Conservation (phyloP, 2,113 vertebrate genomes). For the Ariopsis seemanni region DNA sequence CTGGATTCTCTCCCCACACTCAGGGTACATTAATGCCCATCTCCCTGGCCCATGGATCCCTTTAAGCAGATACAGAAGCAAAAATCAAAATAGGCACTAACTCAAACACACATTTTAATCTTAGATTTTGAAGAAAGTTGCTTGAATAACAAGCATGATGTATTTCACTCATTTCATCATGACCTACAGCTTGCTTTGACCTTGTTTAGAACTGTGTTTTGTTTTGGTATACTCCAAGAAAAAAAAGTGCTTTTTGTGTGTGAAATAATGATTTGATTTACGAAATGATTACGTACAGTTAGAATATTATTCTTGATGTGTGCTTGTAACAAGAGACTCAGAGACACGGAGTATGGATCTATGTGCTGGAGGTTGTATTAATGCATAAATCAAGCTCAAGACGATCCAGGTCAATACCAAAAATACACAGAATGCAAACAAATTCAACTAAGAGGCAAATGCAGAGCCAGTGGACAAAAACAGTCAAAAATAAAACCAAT, state of each 20-base stretch:
- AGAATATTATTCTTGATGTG: neutral
- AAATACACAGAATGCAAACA: neutral
- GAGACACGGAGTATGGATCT: neutral
- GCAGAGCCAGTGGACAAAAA: neutral
- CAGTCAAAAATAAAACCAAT: neutral
- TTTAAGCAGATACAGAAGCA: constrained; percentile 62
- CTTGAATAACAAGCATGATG: neutral
- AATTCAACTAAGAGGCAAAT: neutral
- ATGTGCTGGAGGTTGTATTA: neutral
- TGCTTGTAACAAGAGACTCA: neutral
- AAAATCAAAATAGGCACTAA: neutral
- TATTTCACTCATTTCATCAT: neutral
- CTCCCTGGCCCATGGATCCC: constrained; percentile 87
- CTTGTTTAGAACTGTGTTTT: neutral
- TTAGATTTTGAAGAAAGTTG: neutral
- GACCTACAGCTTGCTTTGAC: neutral
- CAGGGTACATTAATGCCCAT: constrained; percentile 84
- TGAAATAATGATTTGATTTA: neutral
- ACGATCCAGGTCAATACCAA: neutral
- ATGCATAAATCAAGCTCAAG: neutral
- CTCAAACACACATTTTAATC: neutral
- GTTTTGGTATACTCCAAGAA: neutral
- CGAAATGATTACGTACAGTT: neutral
- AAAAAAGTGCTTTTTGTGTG: neutral
- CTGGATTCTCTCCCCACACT: constrained; percentile 86